Percentiles rank a stretch among this genome's conserved stretches.
phyloP scores from a whole-genome alignment of 2,113 vertebrate species.

The Ochotona curzoniae region DNA sequence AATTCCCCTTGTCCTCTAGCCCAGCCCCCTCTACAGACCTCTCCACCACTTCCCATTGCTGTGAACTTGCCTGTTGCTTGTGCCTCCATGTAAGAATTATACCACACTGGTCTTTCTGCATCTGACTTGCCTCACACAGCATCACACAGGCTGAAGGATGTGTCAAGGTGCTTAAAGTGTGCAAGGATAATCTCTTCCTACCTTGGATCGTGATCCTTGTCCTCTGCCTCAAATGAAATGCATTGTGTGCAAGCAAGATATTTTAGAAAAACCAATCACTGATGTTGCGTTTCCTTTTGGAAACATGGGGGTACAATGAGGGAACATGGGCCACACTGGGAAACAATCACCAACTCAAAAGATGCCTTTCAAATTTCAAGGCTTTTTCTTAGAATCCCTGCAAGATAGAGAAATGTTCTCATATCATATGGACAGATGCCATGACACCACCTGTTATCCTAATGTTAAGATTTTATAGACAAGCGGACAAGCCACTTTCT shows the following conservation, averaged over 20 bases:
- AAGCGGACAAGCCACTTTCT: background rate
- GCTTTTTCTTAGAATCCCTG: background rate
- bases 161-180: background rate
- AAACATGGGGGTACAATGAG: background rate
- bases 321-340: background rate
- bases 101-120: background rate
- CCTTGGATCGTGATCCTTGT: background rate
- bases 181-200: background rate
- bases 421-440: background rate
- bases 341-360: background rate
- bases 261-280: slow-evolving; percentile 24
- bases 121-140: slow-evolving; percentile 10
- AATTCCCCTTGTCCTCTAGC: too few relatives aligned
- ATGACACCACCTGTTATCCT: background rate
- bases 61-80: background rate
- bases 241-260: background rate
- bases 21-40: background rate
- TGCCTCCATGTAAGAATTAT: background rate
- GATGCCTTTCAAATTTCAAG: background rate
- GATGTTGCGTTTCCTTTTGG: slow-evolving; percentile 38
- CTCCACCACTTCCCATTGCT: background rate
- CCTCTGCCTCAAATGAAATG: slow-evolving; percentile 7
- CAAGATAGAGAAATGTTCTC: background rate
- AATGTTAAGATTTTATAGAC: background rate
- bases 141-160: background rate